Evolutionary conservation across 2,113 vertebrate species (phyloP).

Genomic region (Noctilio leporinus): DNA sequence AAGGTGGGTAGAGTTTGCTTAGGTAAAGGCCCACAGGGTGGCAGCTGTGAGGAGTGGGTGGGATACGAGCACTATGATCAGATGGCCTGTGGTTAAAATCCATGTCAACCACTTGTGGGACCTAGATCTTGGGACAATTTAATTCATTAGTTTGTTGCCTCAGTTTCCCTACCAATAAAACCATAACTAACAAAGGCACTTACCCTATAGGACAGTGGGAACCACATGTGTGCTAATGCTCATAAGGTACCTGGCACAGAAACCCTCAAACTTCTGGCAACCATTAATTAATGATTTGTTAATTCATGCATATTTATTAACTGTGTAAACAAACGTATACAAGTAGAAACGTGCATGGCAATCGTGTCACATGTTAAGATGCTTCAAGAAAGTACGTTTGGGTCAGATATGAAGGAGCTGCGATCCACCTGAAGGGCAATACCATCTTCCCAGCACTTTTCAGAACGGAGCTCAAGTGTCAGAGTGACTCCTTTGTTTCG

Average conservation of each 20-base stretch:
- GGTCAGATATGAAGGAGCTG: not conserved
- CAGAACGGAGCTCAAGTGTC: not conserved
- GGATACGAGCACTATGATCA: not conserved
- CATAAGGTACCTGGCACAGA: not conserved
- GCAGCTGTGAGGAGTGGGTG: not conserved
- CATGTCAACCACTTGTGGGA: not conserved
- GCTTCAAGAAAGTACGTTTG: not conserved
- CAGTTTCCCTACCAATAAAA: not conserved
- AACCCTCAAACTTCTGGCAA: not conserved
- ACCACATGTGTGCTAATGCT: not conserved
- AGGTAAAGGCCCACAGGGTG: not conserved
- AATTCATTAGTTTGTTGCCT: not conserved
- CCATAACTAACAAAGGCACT: not conserved
- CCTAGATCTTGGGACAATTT: not conserved
- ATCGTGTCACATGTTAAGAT: not conserved
- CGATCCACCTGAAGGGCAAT: not conserved
- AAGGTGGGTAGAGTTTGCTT: not conserved
- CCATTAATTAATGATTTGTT: not conserved
- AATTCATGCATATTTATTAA: not conserved
- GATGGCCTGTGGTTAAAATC: not conserved
- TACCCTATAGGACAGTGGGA: not conserved
- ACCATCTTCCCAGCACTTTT: not conserved
- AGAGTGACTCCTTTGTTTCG: not conserved
- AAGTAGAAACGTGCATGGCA: not conserved
- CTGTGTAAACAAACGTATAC: not conserved